Evolutionary conservation across 2,888 invertebrate species (phyloP).

Genomic region (Odontocerum albicorne): DNA sequence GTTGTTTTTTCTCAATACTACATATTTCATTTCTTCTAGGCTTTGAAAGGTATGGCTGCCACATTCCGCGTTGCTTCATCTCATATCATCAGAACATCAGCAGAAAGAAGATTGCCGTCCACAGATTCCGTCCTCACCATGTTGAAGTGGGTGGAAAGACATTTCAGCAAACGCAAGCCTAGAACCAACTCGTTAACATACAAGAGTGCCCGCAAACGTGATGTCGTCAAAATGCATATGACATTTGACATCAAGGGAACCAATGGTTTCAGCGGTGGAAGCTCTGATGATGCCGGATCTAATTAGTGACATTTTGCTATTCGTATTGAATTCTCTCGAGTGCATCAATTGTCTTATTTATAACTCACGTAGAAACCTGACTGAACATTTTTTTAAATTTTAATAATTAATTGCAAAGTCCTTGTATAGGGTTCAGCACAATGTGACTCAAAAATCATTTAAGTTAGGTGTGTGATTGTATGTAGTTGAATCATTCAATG

Average conservation of each 20-base stretch:
- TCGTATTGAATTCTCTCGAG: too few species aligned
- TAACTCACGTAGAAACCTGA: too few species aligned
- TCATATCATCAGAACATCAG: constrained; percentile 81
- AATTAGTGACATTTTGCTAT: not conserved
- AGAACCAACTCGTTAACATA: constrained; percentile 68
- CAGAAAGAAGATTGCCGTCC: constrained; percentile 83
- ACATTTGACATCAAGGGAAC: constrained; percentile 57
- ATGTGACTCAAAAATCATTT: too few species aligned
- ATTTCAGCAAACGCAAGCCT: constrained; percentile 78
- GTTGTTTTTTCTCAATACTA: too few species aligned
- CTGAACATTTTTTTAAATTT: too few species aligned
- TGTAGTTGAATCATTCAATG: too few species aligned
- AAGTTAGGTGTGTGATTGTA: too few species aligned
- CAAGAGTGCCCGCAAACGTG: constrained; percentile 62
- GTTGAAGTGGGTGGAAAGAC: constrained; percentile 88
- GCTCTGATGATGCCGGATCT: constrained; percentile 25
- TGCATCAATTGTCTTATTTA: too few species aligned
- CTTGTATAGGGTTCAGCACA: too few species aligned
- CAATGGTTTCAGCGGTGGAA: constrained; percentile 32
- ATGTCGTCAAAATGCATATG: constrained; percentile 78
- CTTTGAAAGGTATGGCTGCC: constrained; percentile 90
- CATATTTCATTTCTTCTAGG: constrained; percentile 63
- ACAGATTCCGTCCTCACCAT: constrained; percentile 88
- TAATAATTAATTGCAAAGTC: too few species aligned
- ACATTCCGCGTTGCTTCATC: constrained; percentile 88